Evolutionary conservation across 2,888 invertebrate species (phyloP).

Genomic region (Oscheius sp.): DNA sequence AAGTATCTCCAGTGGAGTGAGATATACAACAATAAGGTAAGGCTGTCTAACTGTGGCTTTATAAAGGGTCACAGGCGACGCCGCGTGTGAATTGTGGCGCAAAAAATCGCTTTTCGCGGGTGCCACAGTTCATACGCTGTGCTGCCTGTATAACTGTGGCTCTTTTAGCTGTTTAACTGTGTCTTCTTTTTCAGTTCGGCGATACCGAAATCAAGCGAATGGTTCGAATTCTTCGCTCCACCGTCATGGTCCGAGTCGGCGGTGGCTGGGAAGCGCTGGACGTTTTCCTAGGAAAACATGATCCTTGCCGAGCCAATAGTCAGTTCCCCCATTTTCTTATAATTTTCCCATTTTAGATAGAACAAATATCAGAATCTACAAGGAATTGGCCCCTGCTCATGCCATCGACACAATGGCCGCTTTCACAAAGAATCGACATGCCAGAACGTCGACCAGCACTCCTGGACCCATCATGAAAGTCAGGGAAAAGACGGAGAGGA

Average conservation of each 20-base stretch:
- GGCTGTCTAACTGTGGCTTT: background rate
- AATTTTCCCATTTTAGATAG: slow-evolving; percentile 80
- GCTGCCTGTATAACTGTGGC: no score
- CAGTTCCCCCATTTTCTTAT: background rate
- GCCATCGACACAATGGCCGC: slow-evolving; percentile 98
- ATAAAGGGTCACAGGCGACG: no score
- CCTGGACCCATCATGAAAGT: slow-evolving; percentile 60
- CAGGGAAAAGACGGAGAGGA: slow-evolving; percentile 86
- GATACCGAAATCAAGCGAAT: slow-evolving; percentile 97
- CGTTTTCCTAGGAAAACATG: slow-evolving; percentile 98
- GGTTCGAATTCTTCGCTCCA: slow-evolving; percentile 96
- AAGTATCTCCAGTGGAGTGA: no score
- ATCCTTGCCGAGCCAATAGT: slow-evolving; percentile 88
- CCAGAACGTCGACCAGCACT: slow-evolving; percentile 40
- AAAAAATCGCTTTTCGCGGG: no score
- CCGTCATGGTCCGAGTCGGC: slow-evolving; percentile 99
- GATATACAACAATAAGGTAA: no score
- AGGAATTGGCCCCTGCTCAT: slow-evolving; percentile 97
- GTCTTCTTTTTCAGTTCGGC: slow-evolving; percentile 84
- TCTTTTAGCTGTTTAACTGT: background rate
- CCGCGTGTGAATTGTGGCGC: no score
- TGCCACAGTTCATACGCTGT: no score
- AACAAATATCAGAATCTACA: slow-evolving; percentile 99
- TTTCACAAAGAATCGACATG: slow-evolving; percentile 86
- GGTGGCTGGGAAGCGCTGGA: slow-evolving; percentile 99